Base-by-base conservation (phyloP, 2,888 invertebrate species). In the Steinernema scapterisci region DNA sequence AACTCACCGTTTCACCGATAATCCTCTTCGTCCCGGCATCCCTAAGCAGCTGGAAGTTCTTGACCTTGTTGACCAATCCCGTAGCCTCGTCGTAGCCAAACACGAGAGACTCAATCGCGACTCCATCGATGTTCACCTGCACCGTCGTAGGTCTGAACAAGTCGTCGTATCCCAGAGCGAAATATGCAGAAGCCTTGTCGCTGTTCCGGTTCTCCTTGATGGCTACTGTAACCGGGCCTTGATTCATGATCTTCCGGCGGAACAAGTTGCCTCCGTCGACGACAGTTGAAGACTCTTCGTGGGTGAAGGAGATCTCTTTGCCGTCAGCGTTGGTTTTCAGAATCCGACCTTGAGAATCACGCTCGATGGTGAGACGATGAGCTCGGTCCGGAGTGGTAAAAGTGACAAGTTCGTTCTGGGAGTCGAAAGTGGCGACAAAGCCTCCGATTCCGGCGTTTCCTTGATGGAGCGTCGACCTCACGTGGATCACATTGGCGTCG, bases 141-240 rank as follows among this genome's bases (percentile, higher is more conserved):
- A 74, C 71, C 23, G 71, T 54, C 16, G 74, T 71, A 7, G 63
- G 74, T n/a, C 74, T 51, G 71, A 71, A 74, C 23, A 74, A 21
- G 21, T 74, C 71, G 54, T 74, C 74, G 46, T 74, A 74, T 74
- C 71, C 71, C 2, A 71, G 46, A 25, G 74, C 70, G 51, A 74
- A 74, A 45, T 74, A 74, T 3, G 71, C 74, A 9, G 74, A 52
- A 25, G 46, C 43, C 19, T 52, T 45, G 43, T 74, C 70, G 7
- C 45, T 52, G n/a, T 71, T 31, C 7, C 46, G 63, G 19, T 44
- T 63, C 63, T 63, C 63, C 71, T 71, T 74, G 51, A 74, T 74
- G 38, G 71, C 74, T 31, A 74, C 71, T 16, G 71, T 56, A 19
- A 74, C 46, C 48, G 74, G 74, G 23, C 74, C 74, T 70, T 74